Base-by-base conservation (phyloP, 2,888 invertebrate species). In the Ferdinandea cuprea region DNA sequence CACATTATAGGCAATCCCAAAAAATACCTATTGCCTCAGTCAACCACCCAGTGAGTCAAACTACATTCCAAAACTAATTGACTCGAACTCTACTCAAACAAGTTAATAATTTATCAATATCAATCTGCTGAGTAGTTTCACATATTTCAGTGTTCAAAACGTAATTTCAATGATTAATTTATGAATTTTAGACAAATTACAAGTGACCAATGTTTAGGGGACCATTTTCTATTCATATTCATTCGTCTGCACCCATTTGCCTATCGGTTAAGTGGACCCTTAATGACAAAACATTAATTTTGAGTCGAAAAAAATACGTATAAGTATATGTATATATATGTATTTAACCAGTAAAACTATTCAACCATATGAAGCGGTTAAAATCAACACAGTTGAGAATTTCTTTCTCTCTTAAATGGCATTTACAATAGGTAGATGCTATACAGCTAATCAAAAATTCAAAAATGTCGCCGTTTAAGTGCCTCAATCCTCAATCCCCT, bases 261-360 rank as follows among this genome's bases (percentile, higher is more conserved):
- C 63, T 81, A 81, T 81, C 81, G 35, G 32, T 65, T 77, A 81
- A 81, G 81, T 81, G 81, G 44, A 71, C 46, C 48, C 77, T 54
- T 81, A 81, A 81, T 66, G 81, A 71, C 54, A 52, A 25, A 54
- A 71, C 81, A 81, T 81, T 44, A 50, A 71, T 65, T 76, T 69
- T 13, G 44, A 28, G 48, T 46, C n/a, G 7, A 42, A 58, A 30
- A 63, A 73, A 35, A 69, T n/a, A n/a, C n/a, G n/a, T n/a, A n/a
- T n/a, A n/a, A n/a, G n/a, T n/a, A n/a, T n/a, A n/a, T n/a, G n/a
- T n/a, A n/a, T n/a, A n/a, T n/a, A n/a, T 48, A 56, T 61, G 65
- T 52, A 68, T 50, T 63, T 40, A 46, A 68, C 35, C 68, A 63
- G 48, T 56, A 61, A 56, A 80, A 52, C 48, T 52, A n/a, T 40